Evolutionary conservation across 2,113 vertebrate genomes (phyloP).

Genomic region (Abramis brama): DNA sequence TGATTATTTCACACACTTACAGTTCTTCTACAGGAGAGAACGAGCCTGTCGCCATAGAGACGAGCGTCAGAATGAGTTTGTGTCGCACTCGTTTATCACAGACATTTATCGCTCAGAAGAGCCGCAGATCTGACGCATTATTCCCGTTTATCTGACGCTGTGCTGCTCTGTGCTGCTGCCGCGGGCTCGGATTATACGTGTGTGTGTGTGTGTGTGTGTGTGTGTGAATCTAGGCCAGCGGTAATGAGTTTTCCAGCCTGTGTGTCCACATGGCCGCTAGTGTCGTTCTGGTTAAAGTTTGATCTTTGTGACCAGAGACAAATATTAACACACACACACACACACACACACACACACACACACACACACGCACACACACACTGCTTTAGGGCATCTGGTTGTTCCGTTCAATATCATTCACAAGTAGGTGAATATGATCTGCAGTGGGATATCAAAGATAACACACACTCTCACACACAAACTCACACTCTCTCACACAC

Average conservation of each 20-base stretch:
- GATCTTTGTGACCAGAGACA: constrained; percentile 31
- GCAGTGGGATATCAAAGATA: constrained; percentile 45
- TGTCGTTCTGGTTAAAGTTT: constrained; percentile 31
- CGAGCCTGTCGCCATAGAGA: not conserved
- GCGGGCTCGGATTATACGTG: not conserved
- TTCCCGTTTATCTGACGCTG: not conserved
- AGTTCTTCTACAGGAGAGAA: not conserved
- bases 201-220: constrained; percentile 27
- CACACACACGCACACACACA: not conserved
- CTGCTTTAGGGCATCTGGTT: not conserved
- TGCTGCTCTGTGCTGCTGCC: not conserved
- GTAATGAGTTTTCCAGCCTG: constrained; percentile 43
- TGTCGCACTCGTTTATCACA: not conserved
- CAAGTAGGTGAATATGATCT: constrained; percentile 73
- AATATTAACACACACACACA: constrained; percentile 6
- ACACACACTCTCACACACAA: not conserved
- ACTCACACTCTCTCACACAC: not conserved
- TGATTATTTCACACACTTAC: not conserved
- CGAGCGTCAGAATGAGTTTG: not conserved
- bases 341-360: too few relatives aligned
- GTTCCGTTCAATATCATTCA: constrained; percentile 55
- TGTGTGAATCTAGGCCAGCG: constrained; percentile 47
- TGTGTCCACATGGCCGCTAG: constrained; percentile 13
- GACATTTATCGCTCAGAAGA: not conserved
- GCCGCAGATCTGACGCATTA: constrained; percentile 14